Evolutionary conservation across 2,113 vertebrate species (phyloP), one percentile per base, ranked within the genome.

Genomic region (Toxotes chatareus): DNA sequence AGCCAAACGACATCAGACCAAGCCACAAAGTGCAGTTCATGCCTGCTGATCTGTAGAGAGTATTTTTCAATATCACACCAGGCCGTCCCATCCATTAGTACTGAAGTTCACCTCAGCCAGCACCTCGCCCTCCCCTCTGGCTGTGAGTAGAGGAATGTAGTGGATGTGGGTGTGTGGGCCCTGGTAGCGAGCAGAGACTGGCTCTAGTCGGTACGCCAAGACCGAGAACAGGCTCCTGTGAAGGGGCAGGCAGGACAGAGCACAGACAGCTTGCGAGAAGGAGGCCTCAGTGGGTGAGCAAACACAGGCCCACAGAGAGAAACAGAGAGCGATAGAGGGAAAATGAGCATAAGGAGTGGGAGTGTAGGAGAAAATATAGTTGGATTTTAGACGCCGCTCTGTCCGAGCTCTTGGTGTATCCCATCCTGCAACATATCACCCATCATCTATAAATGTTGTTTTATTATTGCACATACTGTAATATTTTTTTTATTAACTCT

Each of bases 141-240:
- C 78, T 83, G 59, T 0, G 13, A 76, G 81, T 62, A 53, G 64
- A 88, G 89, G 94, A 94, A 94, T 93, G 91, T 68, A 36, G 84
- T 80, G 89, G 88, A 91, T 90, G 92, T 90, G 88, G 72, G 65
- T 82, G 85, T 83, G 75, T 59, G 46, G 72, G 83, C 82, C 83
- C 32, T 57, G 85, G 89, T 89, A 83, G 86, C 77, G 85, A 91
- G 82, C 83, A 86, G 92, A 92, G 94, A 86, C 92, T 89, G 90
- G 92, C 85, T 76, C 87, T 71, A 69, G 86, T 83, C n/a, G 80
- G 92, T 90, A 92, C 89, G 82, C 76, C 84, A 74, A 80, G 78
- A 76, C 82, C 64, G 32, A 68, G 46, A 89, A 78, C 77, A 66
- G 68, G 71, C 60, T 76, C 60, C 59, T 74, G 78, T 59, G 75